Evolutionary conservation across 2,113 vertebrate genomes (phyloP).

Genomic region (Oreochromis spilurus): DNA sequence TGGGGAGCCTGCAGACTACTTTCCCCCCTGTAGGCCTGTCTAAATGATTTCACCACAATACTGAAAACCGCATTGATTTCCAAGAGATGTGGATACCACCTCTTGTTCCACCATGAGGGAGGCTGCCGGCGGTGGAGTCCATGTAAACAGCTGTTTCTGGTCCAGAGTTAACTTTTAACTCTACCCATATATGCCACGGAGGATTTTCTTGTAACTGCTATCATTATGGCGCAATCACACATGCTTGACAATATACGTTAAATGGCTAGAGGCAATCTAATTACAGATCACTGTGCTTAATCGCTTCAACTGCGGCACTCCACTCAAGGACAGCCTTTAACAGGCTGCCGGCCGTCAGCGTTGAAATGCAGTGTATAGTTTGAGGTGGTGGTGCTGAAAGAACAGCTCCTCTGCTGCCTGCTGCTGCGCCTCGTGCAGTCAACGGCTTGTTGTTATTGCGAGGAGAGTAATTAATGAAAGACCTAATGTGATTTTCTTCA

Average conservation of each 20-base stretch:
- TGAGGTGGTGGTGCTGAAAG: conserved; percentile 69
- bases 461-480: conserved; percentile 30
- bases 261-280: conserved; percentile 35
- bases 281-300: conserved; percentile 40
- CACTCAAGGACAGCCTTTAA: conserved; percentile 19
- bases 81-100: not conserved
- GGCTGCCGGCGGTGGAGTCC: not conserved
- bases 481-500: conserved; percentile 12
- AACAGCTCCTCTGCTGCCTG: conserved; percentile 60
- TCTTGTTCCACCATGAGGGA: not conserved
- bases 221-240: not conserved
- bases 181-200: not conserved
- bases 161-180: not conserved
- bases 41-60: not conserved
- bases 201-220: not conserved
- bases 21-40: not conserved
- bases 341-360: conserved; percentile 7
- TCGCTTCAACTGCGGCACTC: conserved; percentile 13
- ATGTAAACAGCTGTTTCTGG: not conserved
- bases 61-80: not conserved
- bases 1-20: not conserved
- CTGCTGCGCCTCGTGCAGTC: not conserved
- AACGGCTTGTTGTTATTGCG: conserved; percentile 4
- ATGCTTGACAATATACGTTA: not conserved
- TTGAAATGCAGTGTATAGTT: conserved; percentile 6